A percentile compares a stretch with the other conserved stretches of the same genome.
phyloP scores from a whole-genome alignment of 2,888 invertebrate genomes.

The Diogma glabrata region DNA sequence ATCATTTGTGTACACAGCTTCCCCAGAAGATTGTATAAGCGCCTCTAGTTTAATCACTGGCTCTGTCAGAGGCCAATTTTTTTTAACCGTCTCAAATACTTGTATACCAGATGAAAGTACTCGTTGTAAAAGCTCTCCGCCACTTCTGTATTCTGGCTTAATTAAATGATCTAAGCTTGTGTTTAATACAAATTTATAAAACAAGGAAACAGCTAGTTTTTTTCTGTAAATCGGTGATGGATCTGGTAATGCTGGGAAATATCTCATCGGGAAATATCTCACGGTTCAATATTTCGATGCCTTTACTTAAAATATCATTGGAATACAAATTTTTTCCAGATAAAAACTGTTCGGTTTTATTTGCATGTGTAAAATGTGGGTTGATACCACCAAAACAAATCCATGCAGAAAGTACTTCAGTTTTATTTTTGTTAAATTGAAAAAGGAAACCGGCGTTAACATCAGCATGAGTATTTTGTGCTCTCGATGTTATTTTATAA shows the following conservation, averaged over 20 bases:
- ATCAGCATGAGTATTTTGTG: conserved; percentile 65
- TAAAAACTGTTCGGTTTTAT: conserved; percentile 40
- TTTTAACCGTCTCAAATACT: conserved; percentile 45
- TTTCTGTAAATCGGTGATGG: conserved; percentile 50
- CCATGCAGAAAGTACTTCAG: conserved; percentile 27
- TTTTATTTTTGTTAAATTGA: conserved; percentile 32
- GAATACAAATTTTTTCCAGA: conserved; percentile 29
- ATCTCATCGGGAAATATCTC: conserved; percentile 46
- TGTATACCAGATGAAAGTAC: conserved; percentile 47
- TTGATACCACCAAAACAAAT: conserved; percentile 27
- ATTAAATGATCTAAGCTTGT: conserved; percentile 36
- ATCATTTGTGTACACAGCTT: conserved; percentile 37
- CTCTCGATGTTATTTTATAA: conserved; percentile 59
- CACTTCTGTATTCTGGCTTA: conserved; percentile 33
- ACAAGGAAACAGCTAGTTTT: conserved; percentile 46
- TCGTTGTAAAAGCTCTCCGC: conserved; percentile 38
- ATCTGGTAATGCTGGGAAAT: conserved; percentile 45
- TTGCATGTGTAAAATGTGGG: conserved; percentile 42
- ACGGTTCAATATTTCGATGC: conserved; percentile 40
- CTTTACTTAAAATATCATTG: conserved; percentile 32
- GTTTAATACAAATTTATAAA: conserved; percentile 53
- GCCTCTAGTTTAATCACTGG: conserved; percentile 52
- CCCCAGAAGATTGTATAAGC: conserved; percentile 41
- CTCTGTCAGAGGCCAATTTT: conserved; percentile 51
- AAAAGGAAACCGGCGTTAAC: conserved; percentile 65